A percentile compares a stretch with the other conserved stretches of the same genome.
Evolutionary conservation across 2,797 vertebrate species (phyloP).

Genomic region (Pipistrellus pygmaeus): DNA sequence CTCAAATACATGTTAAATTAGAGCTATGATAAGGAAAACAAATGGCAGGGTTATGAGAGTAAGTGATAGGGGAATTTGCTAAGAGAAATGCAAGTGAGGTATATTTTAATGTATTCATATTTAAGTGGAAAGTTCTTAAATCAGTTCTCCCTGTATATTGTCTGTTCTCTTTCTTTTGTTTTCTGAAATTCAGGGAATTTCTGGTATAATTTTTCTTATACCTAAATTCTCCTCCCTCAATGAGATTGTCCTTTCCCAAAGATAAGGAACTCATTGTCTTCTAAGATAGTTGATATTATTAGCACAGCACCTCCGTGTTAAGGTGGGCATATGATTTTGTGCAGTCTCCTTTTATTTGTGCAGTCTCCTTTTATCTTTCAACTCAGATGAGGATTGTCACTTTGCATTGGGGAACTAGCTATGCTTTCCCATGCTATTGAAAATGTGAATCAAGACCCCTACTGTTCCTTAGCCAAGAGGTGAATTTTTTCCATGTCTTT

Average conservation of each 20-base stretch:
- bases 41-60: not conserved
- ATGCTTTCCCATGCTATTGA: not conserved
- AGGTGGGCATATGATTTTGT: not conserved
- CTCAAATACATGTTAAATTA: not conserved
- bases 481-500: not conserved
- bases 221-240: not conserved
- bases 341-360: not conserved
- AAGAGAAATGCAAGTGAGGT: not conserved
- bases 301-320: not conserved
- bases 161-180: not conserved
- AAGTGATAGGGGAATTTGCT: not conserved
- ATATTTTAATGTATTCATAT: not conserved
- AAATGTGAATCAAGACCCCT: constrained; percentile 1
- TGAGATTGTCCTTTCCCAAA: not conserved
- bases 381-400: not conserved
- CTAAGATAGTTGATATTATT: not conserved
- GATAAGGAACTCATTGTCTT: not conserved
- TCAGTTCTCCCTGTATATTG: not conserved
- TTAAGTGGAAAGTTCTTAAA: constrained; percentile 22
- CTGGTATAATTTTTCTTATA: not conserved
- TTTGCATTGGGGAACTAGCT: not conserved
- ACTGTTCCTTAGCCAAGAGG: not conserved
- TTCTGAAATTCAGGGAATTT: constrained; percentile 31
- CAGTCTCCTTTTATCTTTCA: not conserved
- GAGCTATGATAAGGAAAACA: not conserved